Conservation (phyloP, 2,888 invertebrate genomes). For the Agrilus mali region DNA sequence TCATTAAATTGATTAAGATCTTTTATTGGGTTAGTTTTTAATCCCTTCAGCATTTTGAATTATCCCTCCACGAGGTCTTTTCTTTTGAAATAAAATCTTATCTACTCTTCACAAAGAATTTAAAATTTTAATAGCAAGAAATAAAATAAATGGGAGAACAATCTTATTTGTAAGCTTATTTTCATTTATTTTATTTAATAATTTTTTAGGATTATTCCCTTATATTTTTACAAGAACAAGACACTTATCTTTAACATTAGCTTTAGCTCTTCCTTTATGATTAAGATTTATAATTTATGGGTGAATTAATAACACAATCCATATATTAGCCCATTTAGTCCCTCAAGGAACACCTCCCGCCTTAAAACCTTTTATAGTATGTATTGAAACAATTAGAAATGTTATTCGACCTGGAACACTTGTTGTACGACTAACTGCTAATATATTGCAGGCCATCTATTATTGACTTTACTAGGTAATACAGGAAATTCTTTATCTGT, state of each 20-base stretch:
- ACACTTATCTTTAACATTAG: conserved; percentile 46
- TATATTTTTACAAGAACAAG: conserved; percentile 60
- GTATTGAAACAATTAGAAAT: conserved; percentile 65
- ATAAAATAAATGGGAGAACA: conserved; percentile 35
- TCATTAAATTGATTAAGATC: conserved; percentile 49
- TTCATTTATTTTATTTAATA: conserved; percentile 49
- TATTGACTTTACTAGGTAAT: conserved; percentile 48
- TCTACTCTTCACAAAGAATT: conserved; percentile 42
- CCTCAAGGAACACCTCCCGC: conserved; percentile 51
- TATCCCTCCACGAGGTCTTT: conserved; percentile 39
- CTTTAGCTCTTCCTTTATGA: conserved; percentile 50
- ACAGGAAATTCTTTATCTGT: conserved; percentile 23
- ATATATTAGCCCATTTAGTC: conserved; percentile 55
- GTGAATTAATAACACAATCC: conserved; percentile 47
- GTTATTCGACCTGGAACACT: conserved; percentile 56
- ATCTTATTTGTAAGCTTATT: conserved; percentile 47
- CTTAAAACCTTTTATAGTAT: conserved; percentile 59
- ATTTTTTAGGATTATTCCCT: conserved; percentile 55
- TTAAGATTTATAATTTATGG: conserved; percentile 51
- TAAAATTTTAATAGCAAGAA: conserved; percentile 39
- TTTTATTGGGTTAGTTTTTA: conserved; percentile 37
- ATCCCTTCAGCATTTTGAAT: conserved; percentile 42
- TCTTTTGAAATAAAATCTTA: conserved; percentile 39
- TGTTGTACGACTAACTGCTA: conserved; percentile 59
- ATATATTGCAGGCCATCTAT: conserved; percentile 62